These are phyloP conservation scores for Lucifuga dentata DNA, from an alignment of 2,113 vertebrate genomes.

Conservation along the genomic window DNA sequence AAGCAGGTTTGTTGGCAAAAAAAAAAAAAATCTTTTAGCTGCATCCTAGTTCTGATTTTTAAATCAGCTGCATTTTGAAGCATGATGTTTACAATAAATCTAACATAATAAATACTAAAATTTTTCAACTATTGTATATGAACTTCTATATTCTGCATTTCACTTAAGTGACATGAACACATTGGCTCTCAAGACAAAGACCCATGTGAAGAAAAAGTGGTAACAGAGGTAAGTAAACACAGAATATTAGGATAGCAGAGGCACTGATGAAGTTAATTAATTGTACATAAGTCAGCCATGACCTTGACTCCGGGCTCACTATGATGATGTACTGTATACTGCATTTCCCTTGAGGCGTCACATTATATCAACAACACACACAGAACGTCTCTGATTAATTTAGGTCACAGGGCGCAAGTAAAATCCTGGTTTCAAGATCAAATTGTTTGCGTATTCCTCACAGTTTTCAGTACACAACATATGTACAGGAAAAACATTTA, in stretches of 20 bases:
- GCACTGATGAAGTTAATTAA: neutral
- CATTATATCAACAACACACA: neutral
- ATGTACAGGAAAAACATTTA: too few species aligned
- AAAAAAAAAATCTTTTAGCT: too few species aligned
- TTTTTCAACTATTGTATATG: too few species aligned
- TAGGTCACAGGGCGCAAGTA: neutral
- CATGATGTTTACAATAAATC: too few species aligned
- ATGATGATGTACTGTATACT: neutral
- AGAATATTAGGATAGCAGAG: neutral
- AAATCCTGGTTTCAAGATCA: neutral
- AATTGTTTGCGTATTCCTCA: neutral
- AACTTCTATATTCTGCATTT: neutral
- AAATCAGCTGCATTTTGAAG: too few species aligned
- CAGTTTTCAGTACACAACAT: too few species aligned
- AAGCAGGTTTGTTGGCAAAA: neutral
- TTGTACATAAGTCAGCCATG: neutral
- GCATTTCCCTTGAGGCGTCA: neutral
- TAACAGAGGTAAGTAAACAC: too few species aligned
- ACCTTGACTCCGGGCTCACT: neutral
- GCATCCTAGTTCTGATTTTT: too few species aligned
- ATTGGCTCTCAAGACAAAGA: neutral
- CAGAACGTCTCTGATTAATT: neutral
- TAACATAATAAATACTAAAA: neutral
- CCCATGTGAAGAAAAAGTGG: too few species aligned
- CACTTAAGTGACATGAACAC: neutral